Evolutionary conservation across 2,113 vertebrate species (phyloP), one percentile per base, ranked within the genome.

Genomic region (Pithys albifrons): DNA sequence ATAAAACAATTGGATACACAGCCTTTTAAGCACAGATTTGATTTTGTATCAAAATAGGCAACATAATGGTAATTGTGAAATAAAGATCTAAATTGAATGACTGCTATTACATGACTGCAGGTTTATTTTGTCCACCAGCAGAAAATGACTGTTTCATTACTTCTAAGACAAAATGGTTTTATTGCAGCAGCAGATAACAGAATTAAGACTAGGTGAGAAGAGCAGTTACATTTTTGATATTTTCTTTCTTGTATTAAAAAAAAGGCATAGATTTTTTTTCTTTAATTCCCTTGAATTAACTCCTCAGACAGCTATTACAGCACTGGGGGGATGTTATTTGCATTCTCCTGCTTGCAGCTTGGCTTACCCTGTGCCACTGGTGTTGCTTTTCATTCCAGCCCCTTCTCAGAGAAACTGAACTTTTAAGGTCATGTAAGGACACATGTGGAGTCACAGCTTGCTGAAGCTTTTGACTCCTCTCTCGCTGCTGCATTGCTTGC

Each of bases 391-490:
- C 24, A 54, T 54, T 67, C 62, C 79, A 70, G 31, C 20, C 13
- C 23, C 22, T 71, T 49, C 35, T 11, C 29, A 62, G 14, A 71
- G n/a, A n/a, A 35, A 66, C 31, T 3, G 10, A 41, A 24, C 41
- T 52, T 45, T 41, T 28, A 77, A 66, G 19, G 51, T 41, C 54
- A 35, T 12, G 46, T 46, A 54, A 46, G 33, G 33, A n/a, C 33
- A 52, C 2, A 9, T 0, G 13, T 10, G 7, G 15, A 49, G 15
- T 25, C 57, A 43, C 12, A 18, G 29, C 23, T 7, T 14, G 25
- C 12, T 37, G 59, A 80, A 64, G 54, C 51, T 18, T 43, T 25
- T 66, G 51, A 39, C 16, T 65, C 25, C 25, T 28, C 11, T 73
- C 69, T 77, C 55, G 35, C 29, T 39, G 39, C 6, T 43, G 18